Evolutionary conservation across 2,888 invertebrate species (phyloP), one percentile per base, ranked within the genome.

Genomic region (Onchidella celtica): DNA sequence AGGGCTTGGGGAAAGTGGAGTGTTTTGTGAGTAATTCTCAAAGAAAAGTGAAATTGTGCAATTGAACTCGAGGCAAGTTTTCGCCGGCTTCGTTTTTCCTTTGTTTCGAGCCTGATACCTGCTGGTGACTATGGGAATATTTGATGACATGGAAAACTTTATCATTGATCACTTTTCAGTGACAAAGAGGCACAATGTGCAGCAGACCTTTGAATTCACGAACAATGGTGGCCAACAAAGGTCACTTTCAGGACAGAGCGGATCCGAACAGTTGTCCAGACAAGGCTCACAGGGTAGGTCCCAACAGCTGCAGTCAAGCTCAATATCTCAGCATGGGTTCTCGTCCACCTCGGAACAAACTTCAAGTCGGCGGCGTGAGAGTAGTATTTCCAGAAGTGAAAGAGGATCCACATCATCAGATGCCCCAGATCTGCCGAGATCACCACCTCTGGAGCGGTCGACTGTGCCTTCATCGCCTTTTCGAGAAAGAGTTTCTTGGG

Each of bases 91-190:
- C n/a, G n/a, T n/a, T n/a, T n/a, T n/a, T n/a, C n/a, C n/a, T n/a
- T n/a, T n/a, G n/a, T n/a, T n/a, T n/a, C n/a, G n/a, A n/a, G n/a
- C n/a, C n/a, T n/a, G n/a, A n/a, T n/a, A n/a, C n/a, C n/a, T n/a
- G n/a, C n/a, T n/a, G 2, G 73, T 73, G 73, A 76, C 76, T 80
- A 81, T 81, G 81, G 81, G 81, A 36, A 81, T 81, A 40, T 81
- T 81, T 40, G 81, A 81, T 69, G 81, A 81, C 32, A 81, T 81
- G 81, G 81, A 81, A n/a, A 81, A 81, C 47, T 81, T 81, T 69
- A 74, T 81, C 57, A 75, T 81, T 75, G 81, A 81, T 24, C 81
- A 68, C 40, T 81, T 81, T 34, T 81, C 81, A 27, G 81, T 81
- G 59, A 81, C 81, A 4, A 81, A 81, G 29, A 55, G 81, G 27